phyloP scores from a whole-genome alignment of 2,797 vertebrate species.

The Chloroceryle inda region DNA sequence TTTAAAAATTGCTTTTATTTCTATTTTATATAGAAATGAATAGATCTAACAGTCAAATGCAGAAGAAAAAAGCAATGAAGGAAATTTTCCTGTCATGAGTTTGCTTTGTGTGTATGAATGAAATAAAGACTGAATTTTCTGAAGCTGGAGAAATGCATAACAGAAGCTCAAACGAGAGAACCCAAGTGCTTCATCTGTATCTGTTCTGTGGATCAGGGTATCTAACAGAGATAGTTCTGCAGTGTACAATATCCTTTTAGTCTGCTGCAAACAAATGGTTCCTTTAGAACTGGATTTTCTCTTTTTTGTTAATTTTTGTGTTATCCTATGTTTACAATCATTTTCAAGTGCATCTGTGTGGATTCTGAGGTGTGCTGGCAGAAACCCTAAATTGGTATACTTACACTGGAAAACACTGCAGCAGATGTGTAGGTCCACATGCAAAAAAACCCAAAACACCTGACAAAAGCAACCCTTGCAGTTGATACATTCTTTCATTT shows the following conservation, averaged over 20 bases:
- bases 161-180: neutral
- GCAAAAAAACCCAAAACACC: neutral
- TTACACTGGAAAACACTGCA: neutral
- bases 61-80: neutral
- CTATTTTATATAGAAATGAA: neutral
- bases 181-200: neutral
- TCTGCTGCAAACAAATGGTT: neutral
- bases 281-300: neutral
- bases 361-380: neutral
- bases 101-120: neutral
- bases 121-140: neutral
- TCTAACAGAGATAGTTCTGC: neutral
- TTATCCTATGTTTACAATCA: neutral
- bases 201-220: neutral
- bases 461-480: neutral
- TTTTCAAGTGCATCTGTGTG: neutral
- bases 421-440: rapidly evolving
- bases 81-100: neutral
- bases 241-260: rapidly evolving
- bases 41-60: neutral
- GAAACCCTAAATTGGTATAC: neutral
- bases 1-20: neutral
- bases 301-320: neutral
- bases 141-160: neutral
- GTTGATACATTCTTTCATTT: neutral